Percentiles rank a stretch among this genome's conserved stretches.
phyloP scores from a whole-genome alignment of 2,797 vertebrate genomes.

The Notolabrus celidotus region DNA sequence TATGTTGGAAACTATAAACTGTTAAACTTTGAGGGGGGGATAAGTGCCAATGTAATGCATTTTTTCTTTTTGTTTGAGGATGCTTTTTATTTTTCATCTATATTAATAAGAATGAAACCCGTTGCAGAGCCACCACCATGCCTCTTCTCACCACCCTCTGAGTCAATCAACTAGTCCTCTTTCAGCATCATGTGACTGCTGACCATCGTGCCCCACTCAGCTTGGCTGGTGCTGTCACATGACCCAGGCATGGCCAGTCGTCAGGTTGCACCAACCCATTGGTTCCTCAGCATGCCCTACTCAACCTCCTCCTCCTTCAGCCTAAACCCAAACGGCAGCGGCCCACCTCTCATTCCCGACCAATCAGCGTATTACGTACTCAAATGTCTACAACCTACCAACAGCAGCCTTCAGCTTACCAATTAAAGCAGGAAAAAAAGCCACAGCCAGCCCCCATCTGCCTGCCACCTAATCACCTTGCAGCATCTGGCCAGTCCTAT shows the following conservation, averaged over 20 bases:
- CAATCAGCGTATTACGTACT: slow-evolving; percentile 99
- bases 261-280: slow-evolving; percentile 99
- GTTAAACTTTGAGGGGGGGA: slow-evolving; percentile 69
- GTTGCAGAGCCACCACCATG: slow-evolving; percentile 99
- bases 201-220: slow-evolving; percentile 99
- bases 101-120: slow-evolving; percentile 99
- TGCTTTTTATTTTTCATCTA: slow-evolving; percentile 97
- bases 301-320: slow-evolving; percentile 98
- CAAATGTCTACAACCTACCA: slow-evolving; percentile 99
- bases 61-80: slow-evolving; percentile 91
- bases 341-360: slow-evolving; percentile 99
- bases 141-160: slow-evolving; percentile 99
- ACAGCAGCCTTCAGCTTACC: slow-evolving; percentile 99
- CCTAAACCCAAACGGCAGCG: slow-evolving; percentile 99
- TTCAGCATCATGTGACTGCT: slow-evolving; percentile 99
- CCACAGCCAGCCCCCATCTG: slow-evolving; percentile 97
- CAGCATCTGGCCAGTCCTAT: slow-evolving; percentile 99
- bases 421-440: slow-evolving; percentile 99
- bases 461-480: slow-evolving; percentile 99
- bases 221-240: slow-evolving; percentile 99
- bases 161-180: slow-evolving; percentile 99
- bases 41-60: slow-evolving; percentile 89
- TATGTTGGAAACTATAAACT: slow-evolving; percentile 43
- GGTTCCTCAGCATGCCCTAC: slow-evolving; percentile 99
- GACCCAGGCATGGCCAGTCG: slow-evolving; percentile 99